Percentiles rank a stretch among this genome's conserved stretches.
phyloP scores from a whole-genome alignment of 1,140 invertebrate species.

The Aleiodes sp. region DNA sequence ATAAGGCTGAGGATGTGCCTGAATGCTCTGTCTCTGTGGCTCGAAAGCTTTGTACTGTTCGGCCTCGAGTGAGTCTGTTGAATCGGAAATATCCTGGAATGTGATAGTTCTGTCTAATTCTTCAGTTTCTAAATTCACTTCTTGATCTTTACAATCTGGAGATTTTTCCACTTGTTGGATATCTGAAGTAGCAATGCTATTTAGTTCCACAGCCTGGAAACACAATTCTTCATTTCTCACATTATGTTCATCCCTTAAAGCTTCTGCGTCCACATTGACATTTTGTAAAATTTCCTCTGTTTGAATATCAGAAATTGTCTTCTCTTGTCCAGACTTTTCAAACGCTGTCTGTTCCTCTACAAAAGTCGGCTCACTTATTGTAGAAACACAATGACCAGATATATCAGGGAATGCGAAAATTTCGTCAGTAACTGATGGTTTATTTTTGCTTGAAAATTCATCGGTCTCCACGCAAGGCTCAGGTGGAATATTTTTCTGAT shows the following conservation, averaged over 20 bases:
- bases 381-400: constrained; percentile 3
- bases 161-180: too few species aligned
- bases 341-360: constrained; percentile 1
- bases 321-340: neutral
- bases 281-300: neutral
- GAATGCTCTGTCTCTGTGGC: constrained; percentile 42
- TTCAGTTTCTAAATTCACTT: constrained; percentile 7
- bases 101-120: constrained; percentile 28
- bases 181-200: too few species aligned
- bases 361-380: constrained; percentile 17
- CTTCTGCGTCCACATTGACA: too few species aligned
- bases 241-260: too few species aligned
- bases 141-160: neutral
- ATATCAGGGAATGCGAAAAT: neutral
- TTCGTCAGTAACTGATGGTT: neutral
- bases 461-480: neutral
- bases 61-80: constrained; percentile 10
- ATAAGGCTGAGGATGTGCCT: neutral
- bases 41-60: constrained; percentile 49
- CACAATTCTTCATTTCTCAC: too few species aligned
- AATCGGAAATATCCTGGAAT: neutral
- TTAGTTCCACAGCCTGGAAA: too few species aligned
- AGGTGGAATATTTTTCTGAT: neutral
- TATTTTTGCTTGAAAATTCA: neutral
- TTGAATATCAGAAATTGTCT: neutral